A percentile compares a stretch with the other conserved stretches of the same genome.
Evolutionary conservation across 2,113 vertebrate species (phyloP).

Genomic region (Lagopus muta): DNA sequence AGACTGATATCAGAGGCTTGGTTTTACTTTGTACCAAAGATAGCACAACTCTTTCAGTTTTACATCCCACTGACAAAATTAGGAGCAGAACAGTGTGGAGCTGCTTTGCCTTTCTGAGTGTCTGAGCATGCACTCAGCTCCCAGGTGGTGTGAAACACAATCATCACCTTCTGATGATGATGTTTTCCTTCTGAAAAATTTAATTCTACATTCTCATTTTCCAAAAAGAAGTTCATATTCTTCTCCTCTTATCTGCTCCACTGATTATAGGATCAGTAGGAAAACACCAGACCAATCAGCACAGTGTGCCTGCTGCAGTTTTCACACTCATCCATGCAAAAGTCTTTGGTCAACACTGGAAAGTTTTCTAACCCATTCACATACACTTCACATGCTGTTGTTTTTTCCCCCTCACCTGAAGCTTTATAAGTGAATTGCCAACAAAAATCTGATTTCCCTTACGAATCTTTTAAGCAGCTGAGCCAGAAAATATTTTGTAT

Average conservation of each 20-base stretch:
- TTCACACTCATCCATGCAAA: background rate
- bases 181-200: conserved; percentile 1
- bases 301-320: background rate
- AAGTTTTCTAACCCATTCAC: background rate
- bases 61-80: background rate
- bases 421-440: background rate
- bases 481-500: background rate
- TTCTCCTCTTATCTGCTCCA: background rate
- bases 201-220: conserved; percentile 38
- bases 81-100: background rate
- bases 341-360: background rate
- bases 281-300: background rate
- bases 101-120: conserved; percentile 17
- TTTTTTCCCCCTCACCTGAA: background rate
- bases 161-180: background rate
- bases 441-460: background rate
- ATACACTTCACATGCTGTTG: background rate
- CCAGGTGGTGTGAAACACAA: conserved; percentile 9
- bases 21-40: background rate
- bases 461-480: background rate
- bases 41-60: background rate
- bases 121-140: conserved; percentile 8
- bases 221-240: background rate
- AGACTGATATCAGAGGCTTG: background rate
- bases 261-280: background rate